These are phyloP conservation scores for Mamestra brassicae DNA, from an alignment of 2,888 invertebrate species.

Conservation along the genomic window DNA sequence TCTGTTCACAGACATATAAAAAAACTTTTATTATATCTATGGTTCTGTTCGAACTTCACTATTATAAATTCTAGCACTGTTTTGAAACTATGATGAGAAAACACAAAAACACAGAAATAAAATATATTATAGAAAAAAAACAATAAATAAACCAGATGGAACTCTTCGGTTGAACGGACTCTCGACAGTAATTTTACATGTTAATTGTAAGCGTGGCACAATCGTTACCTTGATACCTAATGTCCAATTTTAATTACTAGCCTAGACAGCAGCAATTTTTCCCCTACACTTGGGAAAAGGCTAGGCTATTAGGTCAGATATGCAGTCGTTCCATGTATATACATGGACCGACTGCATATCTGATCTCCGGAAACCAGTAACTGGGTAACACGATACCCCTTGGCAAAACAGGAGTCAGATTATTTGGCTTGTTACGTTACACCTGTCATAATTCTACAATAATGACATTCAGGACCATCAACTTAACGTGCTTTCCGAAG, in stretches of 20 bases:
- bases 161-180: slow-evolving; percentile 4
- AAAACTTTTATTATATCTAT: too few relatives aligned
- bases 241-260: slow-evolving; percentile 9
- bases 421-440: too few relatives aligned
- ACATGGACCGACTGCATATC: not conserved
- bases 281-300: not conserved
- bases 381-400: not conserved
- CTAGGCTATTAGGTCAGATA: too few relatives aligned
- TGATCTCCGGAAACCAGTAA: not conserved
- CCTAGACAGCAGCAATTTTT: slow-evolving; percentile 6
- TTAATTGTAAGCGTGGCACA: slow-evolving; percentile 22
- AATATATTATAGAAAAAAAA: slow-evolving; percentile 5
- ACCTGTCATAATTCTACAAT: too few relatives aligned
- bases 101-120: not conserved
- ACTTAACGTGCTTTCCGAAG: not conserved
- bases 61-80: slow-evolving; percentile 6
- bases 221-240: slow-evolving; percentile 9
- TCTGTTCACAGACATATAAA: not conserved
- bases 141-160: slow-evolving; percentile 22
- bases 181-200: slow-evolving; percentile 4
- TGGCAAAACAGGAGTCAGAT: not conserved
- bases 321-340: too few relatives aligned
- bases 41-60: too few relatives aligned
- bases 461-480: not conserved
- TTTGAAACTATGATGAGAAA: not conserved